phyloP scores from a whole-genome alignment of 1,140 invertebrate species.

The Sycophila sp. region DNA sequence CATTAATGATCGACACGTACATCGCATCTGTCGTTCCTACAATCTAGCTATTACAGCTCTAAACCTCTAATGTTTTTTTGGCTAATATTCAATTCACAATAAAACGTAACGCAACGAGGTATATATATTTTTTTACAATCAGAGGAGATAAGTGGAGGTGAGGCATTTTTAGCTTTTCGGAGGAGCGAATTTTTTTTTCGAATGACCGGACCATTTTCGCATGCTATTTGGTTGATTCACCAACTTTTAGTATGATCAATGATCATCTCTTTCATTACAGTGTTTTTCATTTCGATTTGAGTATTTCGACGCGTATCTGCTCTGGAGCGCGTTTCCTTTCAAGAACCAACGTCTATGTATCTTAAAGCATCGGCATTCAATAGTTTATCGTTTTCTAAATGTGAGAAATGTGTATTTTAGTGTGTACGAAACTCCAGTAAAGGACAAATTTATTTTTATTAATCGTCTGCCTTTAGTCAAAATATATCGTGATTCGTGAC shows the following conservation, averaged over 20 bases:
- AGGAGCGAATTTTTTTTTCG: background rate
- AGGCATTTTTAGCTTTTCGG: background rate
- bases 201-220: background rate
- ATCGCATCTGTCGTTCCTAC: background rate
- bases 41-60: slow-evolving; percentile 23
- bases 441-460: too few relatives aligned
- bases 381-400: background rate
- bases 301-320: background rate
- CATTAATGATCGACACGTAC: background rate
- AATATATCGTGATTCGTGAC: too few relatives aligned
- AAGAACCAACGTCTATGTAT: background rate
- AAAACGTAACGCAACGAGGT: slow-evolving; percentile 24
- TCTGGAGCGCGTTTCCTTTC: background rate
- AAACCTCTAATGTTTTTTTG: slow-evolving; percentile 32
- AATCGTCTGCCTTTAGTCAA: too few relatives aligned
- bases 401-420: background rate
- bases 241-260: too few relatives aligned
- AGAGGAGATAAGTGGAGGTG: background rate
- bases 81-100: slow-evolving; percentile 28
- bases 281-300: slow-evolving; percentile 2
- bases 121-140: slow-evolving; percentile 29
- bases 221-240: background rate
- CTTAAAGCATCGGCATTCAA: background rate
- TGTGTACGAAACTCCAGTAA: too few relatives aligned
- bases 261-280: too few relatives aligned